A percentile compares a stretch with the other conserved stretches of the same genome.
Evolutionary conservation across 2,888 invertebrate genomes (phyloP).

Genomic region (Drosophila dives): DNA sequence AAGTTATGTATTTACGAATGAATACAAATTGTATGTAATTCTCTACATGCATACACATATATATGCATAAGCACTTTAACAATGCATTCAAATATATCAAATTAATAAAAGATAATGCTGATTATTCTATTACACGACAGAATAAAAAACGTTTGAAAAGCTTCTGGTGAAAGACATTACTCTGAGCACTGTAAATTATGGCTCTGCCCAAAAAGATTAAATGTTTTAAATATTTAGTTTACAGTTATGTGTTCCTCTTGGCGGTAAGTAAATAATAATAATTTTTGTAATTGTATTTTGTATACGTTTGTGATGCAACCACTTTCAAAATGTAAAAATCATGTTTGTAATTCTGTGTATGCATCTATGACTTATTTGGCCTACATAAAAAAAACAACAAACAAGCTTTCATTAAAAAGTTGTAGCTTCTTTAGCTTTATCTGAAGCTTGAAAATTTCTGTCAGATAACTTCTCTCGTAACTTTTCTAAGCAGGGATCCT

Average conservation of each 20-base stretch:
- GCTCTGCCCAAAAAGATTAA: constrained; percentile 84
- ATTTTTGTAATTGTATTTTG: constrained; percentile 9
- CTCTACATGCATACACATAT: constrained; percentile 2
- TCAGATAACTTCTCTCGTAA: not conserved
- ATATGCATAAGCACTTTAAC: not conserved
- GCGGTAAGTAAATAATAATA: constrained; percentile 81
- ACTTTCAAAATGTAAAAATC: not conserved
- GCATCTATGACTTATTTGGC: not conserved
- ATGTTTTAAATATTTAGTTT: constrained; percentile 85
- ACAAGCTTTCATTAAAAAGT: not conserved
- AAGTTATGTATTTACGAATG: not conserved
- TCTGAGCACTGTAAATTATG: constrained; percentile 64
- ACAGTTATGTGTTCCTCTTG: constrained; percentile 84
- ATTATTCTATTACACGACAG: constrained; percentile 19
- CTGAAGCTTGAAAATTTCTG: not conserved
- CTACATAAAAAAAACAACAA: not conserved
- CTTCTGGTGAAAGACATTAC: constrained; percentile 6
- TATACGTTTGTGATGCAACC: constrained; percentile 31
- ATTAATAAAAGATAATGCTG: not conserved
- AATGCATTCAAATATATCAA: not conserved
- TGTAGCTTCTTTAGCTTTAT: not conserved
- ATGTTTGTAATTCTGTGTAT: not conserved
- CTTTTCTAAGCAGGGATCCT: too few species aligned
- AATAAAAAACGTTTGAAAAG: constrained; percentile 17
- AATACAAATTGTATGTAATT: constrained; percentile 1